Conservation (phyloP, 2,797 vertebrate species). For the Anomalospiza imberbis region DNA sequence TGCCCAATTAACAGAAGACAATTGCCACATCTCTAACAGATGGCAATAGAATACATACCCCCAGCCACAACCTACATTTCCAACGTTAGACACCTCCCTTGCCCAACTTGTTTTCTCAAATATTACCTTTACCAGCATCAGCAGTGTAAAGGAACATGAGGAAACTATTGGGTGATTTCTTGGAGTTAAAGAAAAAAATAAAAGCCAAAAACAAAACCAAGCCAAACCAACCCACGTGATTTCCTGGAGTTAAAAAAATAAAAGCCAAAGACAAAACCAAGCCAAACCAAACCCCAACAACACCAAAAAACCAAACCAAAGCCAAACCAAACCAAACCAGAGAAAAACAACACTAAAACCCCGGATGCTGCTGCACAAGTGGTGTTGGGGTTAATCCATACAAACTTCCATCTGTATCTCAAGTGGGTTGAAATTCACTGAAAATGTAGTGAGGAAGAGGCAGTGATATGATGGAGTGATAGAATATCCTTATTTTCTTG, state of each 20-base stretch:
- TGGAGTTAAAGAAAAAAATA: not conserved
- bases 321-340: too few relatives aligned
- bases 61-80: not conserved
- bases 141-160: not conserved
- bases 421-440: not conserved
- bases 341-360: not conserved
- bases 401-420: not conserved
- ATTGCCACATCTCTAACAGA: not conserved
- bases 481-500: not conserved
- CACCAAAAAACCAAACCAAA: not conserved
- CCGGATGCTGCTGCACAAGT: not conserved
- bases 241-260: not conserved
- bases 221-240: not conserved
- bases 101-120: not conserved
- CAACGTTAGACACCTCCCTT: not conserved
- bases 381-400: not conserved
- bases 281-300: not conserved
- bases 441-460: not conserved
- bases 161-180: not conserved
- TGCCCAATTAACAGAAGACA: not conserved
- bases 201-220: not conserved
- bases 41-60: not conserved
- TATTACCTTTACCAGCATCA: not conserved
- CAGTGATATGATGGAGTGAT: not conserved
- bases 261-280: not conserved